Evolutionary conservation across 2,888 invertebrate genomes (phyloP), one percentile per base, ranked within the genome.

Genomic region (Chloroclystis v-ata): DNA sequence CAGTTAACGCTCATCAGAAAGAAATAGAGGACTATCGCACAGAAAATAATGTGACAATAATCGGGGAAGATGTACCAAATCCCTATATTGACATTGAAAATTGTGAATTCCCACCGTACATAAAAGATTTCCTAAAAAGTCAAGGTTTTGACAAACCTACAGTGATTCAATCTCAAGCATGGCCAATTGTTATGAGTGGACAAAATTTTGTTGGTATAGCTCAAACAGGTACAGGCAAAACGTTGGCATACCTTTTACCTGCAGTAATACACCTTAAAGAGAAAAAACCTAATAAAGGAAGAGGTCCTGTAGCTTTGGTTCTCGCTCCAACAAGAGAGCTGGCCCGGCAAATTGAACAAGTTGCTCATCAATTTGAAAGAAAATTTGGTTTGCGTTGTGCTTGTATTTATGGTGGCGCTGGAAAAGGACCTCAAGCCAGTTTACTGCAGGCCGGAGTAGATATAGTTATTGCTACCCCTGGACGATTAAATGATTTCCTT

Each of bases 401-500:
- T 0, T 96, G 96, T 76, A 92, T 96, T 13, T 97, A 95, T 88
- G 97, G 97, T 43, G 97, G 97, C 29, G 94, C 95, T 2, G 93
- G 92, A 1, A 94, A 94, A 67, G 90, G 89, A 1, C 78, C 73
- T 24, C 92, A 94, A 72, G 91, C 91, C 0, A 80, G 89, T 3
- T 89, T 91, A 56, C 68, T 94, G 39, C 90, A 91, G 57, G 84
- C 89, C 24, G 95, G 95, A 40, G 94, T 94, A 16, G 95, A 96
- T 75, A 94, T 96, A 61, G 92, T 94, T 20, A 95, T 97, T 61
- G 96, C 96, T 2, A 97, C 96, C 13, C 96, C 96, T 1, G 96
- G 96, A 2, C 89, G 96, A 55, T 81, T 97, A 37, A 93, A 96
- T 61, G 96, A 97, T 71, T 95, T 96, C 57, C 81, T 97, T 32